Conservation (phyloP, 2,113 vertebrate genomes). For the Potamarius usumacintae region DNA sequence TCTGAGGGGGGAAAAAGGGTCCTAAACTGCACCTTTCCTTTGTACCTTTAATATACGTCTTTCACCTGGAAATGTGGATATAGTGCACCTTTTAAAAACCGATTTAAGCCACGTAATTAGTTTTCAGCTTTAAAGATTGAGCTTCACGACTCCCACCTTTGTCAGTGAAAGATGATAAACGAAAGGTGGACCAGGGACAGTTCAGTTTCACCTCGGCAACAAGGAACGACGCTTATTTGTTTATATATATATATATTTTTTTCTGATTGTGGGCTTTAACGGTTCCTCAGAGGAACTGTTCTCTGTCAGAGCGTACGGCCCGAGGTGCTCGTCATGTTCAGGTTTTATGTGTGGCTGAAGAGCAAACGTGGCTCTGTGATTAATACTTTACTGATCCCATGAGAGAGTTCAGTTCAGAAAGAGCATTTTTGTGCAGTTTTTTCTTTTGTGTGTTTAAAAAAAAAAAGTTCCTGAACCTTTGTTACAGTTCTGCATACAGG, state of each 20-base stretch:
- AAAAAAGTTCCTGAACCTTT: background rate
- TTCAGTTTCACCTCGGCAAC: background rate
- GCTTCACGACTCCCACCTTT: background rate
- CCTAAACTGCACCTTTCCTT: constrained; percentile 14
- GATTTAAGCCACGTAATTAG: background rate
- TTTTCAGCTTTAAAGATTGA: background rate
- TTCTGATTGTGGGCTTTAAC: background rate
- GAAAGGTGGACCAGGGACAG: background rate
- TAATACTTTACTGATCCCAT: constrained; percentile 30
- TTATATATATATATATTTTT: background rate
- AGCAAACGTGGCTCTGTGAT: constrained; percentile 11
- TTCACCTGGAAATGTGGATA: background rate
- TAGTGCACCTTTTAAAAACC: background rate
- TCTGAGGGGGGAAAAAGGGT: background rate
- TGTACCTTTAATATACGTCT: constrained; percentile 26
- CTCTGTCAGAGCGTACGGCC: background rate
- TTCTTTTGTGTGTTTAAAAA: background rate
- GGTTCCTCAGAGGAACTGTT: constrained; percentile 14
- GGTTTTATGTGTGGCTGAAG: constrained; percentile 27
- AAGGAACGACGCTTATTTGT: background rate
- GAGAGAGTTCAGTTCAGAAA: constrained; percentile 7
- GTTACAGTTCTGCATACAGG: background rate
- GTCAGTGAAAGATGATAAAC: constrained; percentile 2
- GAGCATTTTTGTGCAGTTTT: background rate
- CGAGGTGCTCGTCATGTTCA: constrained; percentile 19